Base-by-base conservation (phyloP, 2,888 invertebrate genomes). In the Sipunculus nudus region DNA sequence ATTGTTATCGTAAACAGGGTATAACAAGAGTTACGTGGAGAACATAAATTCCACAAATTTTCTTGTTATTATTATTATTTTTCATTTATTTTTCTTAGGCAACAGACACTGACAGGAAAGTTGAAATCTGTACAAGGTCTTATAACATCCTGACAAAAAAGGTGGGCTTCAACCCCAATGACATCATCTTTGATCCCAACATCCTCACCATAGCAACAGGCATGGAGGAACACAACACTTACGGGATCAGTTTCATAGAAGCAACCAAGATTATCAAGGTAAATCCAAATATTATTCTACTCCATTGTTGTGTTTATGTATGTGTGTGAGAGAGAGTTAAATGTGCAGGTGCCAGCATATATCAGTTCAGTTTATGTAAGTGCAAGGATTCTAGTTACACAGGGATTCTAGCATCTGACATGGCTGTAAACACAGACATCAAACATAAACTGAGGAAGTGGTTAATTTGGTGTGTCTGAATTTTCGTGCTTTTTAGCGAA, bases 171-270 rank as follows among this genome's bases (percentile, higher is more conserved):
- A 84, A 87, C 68, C 85, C 86, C 2, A 83, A 84, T 69, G 87
- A 88, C 74, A 86, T 88, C 66, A 87, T 88, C 64, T 88, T 88
- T 78, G 88, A 88, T 71, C 87, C 87, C 1, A 88, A 88, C 73
- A 88, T 88, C 69, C 78, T 88, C 38, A 88, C 88, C 2, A 85
- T 88, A 59, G 88, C 86, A n/a, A 88, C 88, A 3, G 88, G 88
- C 26, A 87, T 88, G 78, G 86, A 87, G 49, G 88, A 88, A 68
- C 88, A 88, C 73, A 84, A 86, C 63, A 74, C 74, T 6, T 88
- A 88, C 73, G 88, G 85, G 16, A 79, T 86, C 21, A 77, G 83
- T 63, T 88, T 87, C 73, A 86, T 88, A 58, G 84, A 86, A 63
- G 86, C 87, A 8, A 83, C 84, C 2, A 75, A 78, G 63, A 67